phyloP scores from a whole-genome alignment of 2,888 invertebrate genomes.

The Acronicta aceris region DNA sequence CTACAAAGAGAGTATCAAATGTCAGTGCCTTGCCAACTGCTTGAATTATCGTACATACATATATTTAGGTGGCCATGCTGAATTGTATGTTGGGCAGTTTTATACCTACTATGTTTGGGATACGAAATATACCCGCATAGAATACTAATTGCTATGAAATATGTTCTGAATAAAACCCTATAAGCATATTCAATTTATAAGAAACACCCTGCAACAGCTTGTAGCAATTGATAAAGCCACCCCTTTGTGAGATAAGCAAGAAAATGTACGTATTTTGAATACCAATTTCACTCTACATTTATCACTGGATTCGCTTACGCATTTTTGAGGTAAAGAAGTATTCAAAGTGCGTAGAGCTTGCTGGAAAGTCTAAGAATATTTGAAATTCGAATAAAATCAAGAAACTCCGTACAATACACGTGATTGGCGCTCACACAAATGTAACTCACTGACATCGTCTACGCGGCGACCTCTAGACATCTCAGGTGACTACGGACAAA shows the following conservation, averaged over 20 bases:
- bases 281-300: constrained; percentile 43
- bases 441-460: constrained; percentile 65
- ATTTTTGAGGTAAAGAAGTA: constrained; percentile 11
- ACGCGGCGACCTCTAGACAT: constrained; percentile 81
- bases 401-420: constrained; percentile 61
- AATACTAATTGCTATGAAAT: constrained; percentile 1
- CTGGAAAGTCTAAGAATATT: constrained; percentile 17
- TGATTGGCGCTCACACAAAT: constrained; percentile 73
- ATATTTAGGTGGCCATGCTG: constrained; percentile 57
- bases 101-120: neutral
- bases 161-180: constrained; percentile 6
- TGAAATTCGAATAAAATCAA: constrained; percentile 42
- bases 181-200: constrained; percentile 9
- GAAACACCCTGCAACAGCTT: constrained; percentile 40
- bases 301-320: constrained; percentile 18
- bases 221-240: constrained; percentile 42
- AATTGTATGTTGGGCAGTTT: neutral
- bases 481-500: constrained; percentile 74
- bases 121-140: neutral
- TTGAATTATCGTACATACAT: constrained; percentile 66
- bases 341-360: constrained; percentile 5
- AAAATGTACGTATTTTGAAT: constrained; percentile 43
- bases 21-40: constrained; percentile 73
- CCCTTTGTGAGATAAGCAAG: constrained; percentile 43
- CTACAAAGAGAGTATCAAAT: constrained; percentile 70